Conservation (phyloP, 2,113 vertebrate species). For the Clarias batrachus region DNA sequence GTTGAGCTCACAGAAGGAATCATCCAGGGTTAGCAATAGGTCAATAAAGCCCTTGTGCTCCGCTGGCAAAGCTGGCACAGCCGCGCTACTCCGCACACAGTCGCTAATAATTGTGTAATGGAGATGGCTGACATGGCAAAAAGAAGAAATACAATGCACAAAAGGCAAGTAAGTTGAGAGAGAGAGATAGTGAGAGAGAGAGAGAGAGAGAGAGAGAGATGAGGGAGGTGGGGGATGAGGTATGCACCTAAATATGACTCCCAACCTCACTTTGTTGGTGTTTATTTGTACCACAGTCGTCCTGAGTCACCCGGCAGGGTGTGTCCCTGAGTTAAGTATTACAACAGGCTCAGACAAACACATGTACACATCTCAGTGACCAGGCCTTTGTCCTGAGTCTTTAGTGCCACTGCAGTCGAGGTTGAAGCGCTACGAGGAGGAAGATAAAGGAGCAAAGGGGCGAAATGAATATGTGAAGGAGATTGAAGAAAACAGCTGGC, state of each 20-base stretch:
- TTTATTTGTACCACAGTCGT: slow-evolving; percentile 27
- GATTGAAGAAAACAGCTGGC: slow-evolving; percentile 32
- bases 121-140: not conserved
- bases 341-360: slow-evolving; percentile 34
- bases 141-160: slow-evolving; percentile 10
- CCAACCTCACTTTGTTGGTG: slow-evolving; percentile 52
- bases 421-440: slow-evolving; percentile 17
- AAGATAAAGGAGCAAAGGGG: slow-evolving; percentile 10
- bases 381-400: not conserved
- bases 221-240: slow-evolving; percentile 12
- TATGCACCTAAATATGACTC: slow-evolving; percentile 41
- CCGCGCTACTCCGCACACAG: slow-evolving; percentile 24
- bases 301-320: slow-evolving; percentile 47
- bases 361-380: not conserved
- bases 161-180: not conserved
- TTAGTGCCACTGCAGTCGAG: not conserved
- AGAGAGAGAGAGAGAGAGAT: not conserved
- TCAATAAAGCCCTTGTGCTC: slow-evolving; percentile 52
- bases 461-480: slow-evolving; percentile 36
- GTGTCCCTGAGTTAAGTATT: slow-evolving; percentile 41
- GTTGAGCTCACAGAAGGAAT: slow-evolving; percentile 40
- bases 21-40: slow-evolving; percentile 46
- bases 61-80: slow-evolving; percentile 47
- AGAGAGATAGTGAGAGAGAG: not conserved
- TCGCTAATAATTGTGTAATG: slow-evolving; percentile 44